Conservation (phyloP, 2,888 invertebrate genomes). For the Liodrosophila aerea region DNA sequence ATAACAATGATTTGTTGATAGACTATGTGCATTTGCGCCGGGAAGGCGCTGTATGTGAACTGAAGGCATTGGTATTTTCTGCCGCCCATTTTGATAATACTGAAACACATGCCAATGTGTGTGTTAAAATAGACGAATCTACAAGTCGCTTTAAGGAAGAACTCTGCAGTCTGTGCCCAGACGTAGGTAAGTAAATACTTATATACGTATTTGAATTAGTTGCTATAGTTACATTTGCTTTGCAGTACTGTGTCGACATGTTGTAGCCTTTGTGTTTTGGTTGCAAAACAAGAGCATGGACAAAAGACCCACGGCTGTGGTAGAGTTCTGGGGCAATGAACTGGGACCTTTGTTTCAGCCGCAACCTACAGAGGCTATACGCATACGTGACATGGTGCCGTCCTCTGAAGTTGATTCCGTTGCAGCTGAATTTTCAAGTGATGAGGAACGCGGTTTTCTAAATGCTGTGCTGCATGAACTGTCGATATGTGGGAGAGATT, state of each 20-base stretch:
- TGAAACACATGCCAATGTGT: conserved; percentile 70
- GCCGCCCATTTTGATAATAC: conserved; percentile 61
- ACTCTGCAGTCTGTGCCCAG: conserved; percentile 71
- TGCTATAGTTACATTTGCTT: neutral
- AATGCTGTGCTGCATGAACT: conserved; percentile 79
- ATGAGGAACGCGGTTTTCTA: conserved; percentile 73
- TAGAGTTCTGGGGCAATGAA: conserved; percentile 80
- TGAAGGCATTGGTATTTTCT: conserved; percentile 77
- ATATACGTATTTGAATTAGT: neutral
- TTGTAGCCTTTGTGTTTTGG: conserved; percentile 80
- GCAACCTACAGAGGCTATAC: conserved; percentile 60
- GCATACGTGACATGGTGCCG: conserved; percentile 76
- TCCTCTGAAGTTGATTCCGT: conserved; percentile 71
- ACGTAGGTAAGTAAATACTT: conserved; percentile 40
- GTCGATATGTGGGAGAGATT: conserved; percentile 75
- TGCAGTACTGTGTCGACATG: conserved; percentile 75
- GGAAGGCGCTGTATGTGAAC: conserved; percentile 62
- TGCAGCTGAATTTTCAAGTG: conserved; percentile 54
- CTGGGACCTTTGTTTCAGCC: conserved; percentile 68
- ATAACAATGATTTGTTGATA: conserved; percentile 70
- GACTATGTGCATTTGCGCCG: conserved; percentile 80
- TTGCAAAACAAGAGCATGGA: conserved; percentile 73
- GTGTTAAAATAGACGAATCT: conserved; percentile 66
- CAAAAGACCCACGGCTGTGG: conserved; percentile 56
- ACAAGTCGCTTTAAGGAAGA: conserved; percentile 64